Conservation (phyloP, 2,113 vertebrate genomes). For the Lagopus muta region DNA sequence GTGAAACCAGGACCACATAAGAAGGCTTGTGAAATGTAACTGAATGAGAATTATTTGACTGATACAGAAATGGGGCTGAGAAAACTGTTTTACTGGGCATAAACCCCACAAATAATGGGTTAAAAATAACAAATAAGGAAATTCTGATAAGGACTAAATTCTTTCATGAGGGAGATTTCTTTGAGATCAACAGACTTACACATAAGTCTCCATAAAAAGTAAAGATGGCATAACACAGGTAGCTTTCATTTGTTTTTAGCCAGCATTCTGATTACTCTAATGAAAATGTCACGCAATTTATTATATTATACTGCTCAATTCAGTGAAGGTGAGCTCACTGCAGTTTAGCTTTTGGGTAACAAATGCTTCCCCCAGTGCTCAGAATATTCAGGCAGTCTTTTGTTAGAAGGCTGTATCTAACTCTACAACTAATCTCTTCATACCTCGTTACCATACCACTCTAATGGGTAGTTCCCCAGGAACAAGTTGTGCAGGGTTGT, state of each 20-base stretch:
- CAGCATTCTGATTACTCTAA: background rate
- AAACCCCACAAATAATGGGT: background rate
- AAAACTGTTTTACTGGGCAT: background rate
- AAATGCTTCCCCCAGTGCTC: background rate
- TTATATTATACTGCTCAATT: background rate
- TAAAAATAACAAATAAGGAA: background rate
- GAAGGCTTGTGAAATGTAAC: constrained; percentile 38
- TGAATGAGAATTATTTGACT: background rate
- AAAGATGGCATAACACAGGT: background rate
- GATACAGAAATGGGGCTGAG: background rate
- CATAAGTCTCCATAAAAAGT: background rate
- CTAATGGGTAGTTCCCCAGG: background rate
- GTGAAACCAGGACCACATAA: background rate
- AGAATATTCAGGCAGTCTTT: background rate
- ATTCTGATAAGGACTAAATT: background rate
- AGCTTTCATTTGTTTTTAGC: background rate
- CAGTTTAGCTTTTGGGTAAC: background rate
- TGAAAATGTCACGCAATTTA: background rate
- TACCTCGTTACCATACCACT: background rate
- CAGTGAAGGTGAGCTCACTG: background rate
- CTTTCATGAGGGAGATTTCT: background rate
- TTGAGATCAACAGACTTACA: background rate
- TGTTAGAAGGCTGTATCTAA: background rate
- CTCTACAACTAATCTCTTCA: background rate
- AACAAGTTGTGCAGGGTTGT: background rate